Evolutionary conservation across 1,140 invertebrate species (phyloP), one percentile per base, ranked within the genome.

Genomic region (Sarcophaga bullata): DNA sequence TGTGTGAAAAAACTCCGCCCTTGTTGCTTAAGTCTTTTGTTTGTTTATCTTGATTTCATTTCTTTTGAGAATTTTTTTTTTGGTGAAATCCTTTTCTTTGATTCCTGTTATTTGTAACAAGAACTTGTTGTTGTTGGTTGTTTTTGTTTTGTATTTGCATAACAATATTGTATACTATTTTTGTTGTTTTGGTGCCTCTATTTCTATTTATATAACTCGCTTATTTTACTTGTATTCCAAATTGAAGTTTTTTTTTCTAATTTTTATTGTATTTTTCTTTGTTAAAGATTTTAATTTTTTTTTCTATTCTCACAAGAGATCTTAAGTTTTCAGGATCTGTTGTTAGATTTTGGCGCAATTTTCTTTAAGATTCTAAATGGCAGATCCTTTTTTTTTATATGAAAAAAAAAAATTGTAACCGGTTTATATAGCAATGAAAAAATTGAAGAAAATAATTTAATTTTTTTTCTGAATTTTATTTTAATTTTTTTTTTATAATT

Each of bases 311-410:
- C 17, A 76, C n/a, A 76, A 49, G 73, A 78, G 8, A 78, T 52
- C 17, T 50, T 48, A 78, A 78, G n/a, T 78, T n/a, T 78, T 76
- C 17, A 78, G 48, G 75, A 78, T n/a, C 75, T 78, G 48, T 6
- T 11, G 19, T 50, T 52, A 78, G 49, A 25, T 78, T 78, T 78
- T 78, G 75, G 75, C 75, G 75, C 75, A 78, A 15, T 19, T 50
- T 50, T 78, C 4, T 37, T 37, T 37, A 37, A 37, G 25, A 37
- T 37, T 37, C 25, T 37, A 37, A 37, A 37, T 37, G 25, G 25
- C 25, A 37, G 25, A 37, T 37, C 17, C 3, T 72, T 25, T 25
- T 72, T 6, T 11, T 37, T 2, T 37, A 2, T 37, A 37, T n/a
- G n/a, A n/a, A n/a, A n/a, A n/a, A 37, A 37, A 37, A 37, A 37